A percentile compares a stretch with the other conserved stretches of the same genome.
These are phyloP conservation scores for Dysidea cf. avara DNA, from an alignment of 37 sponge, comb jelly and placozoan genomes.

Conservation along the genomic window DNA sequence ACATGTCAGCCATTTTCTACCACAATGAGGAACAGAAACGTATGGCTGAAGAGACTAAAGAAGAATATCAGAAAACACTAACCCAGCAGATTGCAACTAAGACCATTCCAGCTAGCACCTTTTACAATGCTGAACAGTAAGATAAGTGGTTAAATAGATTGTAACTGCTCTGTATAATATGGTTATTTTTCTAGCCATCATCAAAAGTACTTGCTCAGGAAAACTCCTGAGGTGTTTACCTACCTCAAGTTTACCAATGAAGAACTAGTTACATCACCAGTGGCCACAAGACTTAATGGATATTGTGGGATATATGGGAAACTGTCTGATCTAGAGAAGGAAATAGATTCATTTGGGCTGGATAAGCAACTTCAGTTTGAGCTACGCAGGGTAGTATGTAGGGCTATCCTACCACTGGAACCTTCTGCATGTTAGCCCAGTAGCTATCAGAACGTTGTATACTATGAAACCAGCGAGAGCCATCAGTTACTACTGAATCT, in stretches of 20 bases:
- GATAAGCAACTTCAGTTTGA: conserved; percentile 18
- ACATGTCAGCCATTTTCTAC: conserved; percentile 98
- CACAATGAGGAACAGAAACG: conserved; percentile 78
- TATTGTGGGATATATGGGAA: conserved; percentile 83
- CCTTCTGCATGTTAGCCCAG: too few species aligned
- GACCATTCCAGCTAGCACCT: conserved; percentile 64
- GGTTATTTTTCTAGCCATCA: too few species aligned
- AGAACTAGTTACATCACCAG: conserved; percentile 75
- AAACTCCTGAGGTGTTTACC: conserved; percentile 56
- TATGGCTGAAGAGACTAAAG: conserved; percentile 72
- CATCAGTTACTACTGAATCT: too few species aligned
- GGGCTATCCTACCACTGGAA: conserved; percentile 36
- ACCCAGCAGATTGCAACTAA: conserved; percentile 68
- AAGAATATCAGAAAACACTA: conserved; percentile 71
- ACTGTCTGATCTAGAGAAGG: conserved; percentile 61
- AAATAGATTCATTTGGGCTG: conserved; percentile 66
- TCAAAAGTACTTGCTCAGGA: conserved; percentile 92
- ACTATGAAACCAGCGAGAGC: too few species aligned
- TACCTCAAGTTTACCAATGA: conserved; percentile 67
- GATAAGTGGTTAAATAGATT: too few species aligned
- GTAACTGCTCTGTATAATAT: too few species aligned
- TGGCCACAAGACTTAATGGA: conserved; percentile 83
- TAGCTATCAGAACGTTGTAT: too few species aligned
- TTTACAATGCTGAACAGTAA: conserved; percentile 93
- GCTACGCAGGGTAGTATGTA: conserved; percentile 33